phyloP scores from a whole-genome alignment of 2,113 vertebrate genomes.

The Fregetta grallaria region DNA sequence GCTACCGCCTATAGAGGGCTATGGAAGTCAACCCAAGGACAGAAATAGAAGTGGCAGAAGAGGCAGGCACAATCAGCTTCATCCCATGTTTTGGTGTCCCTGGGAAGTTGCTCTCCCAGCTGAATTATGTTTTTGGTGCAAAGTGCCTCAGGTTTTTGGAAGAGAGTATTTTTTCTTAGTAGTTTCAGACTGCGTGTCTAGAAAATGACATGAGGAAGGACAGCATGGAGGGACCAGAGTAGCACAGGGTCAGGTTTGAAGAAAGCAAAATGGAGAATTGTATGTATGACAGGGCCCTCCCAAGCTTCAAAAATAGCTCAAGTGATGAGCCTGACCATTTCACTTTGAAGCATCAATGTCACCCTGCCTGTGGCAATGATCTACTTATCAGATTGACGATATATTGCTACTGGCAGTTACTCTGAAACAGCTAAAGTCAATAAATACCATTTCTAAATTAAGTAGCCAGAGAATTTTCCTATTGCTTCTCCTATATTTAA shows the following conservation, averaged over 20 bases:
- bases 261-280: neutral
- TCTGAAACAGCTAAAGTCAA: conserved; percentile 9
- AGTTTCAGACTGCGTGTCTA: neutral
- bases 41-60: neutral
- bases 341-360: neutral
- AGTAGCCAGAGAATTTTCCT: conserved; percentile 9
- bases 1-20: neutral
- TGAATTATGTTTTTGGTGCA: neutral
- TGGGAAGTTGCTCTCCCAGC: neutral
- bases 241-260: neutral
- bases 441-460: conserved; percentile 33
- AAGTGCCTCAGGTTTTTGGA: neutral
- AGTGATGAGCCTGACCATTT: conserved; percentile 8
- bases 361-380: conserved; percentile 23
- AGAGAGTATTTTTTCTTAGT: neutral
- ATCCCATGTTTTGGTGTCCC: neutral
- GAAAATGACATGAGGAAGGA: neutral
- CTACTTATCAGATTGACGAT: neutral
- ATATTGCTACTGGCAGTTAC: conserved; percentile 30
- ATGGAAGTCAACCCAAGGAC: neutral
- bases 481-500: conserved; percentile 13
- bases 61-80: neutral
- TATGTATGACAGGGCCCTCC: neutral
- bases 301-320: neutral
- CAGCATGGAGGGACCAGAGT: neutral